phyloP scores from a whole-genome alignment of 1,140 invertebrate species.

The Drosophila rhopaloa region DNA sequence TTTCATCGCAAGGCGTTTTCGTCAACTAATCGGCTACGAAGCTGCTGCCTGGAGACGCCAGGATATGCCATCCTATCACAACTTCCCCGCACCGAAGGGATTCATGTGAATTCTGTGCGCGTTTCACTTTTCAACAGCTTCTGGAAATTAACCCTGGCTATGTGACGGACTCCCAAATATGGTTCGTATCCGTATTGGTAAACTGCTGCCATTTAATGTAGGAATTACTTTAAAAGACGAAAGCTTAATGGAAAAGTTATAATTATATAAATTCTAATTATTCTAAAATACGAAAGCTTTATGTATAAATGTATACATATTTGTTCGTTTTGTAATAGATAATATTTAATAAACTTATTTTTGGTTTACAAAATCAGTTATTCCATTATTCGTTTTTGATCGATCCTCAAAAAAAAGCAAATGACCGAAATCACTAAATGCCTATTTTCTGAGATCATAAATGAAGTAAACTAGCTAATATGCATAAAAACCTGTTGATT shows the following conservation, averaged over 20 bases:
- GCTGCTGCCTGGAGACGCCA: conserved; percentile 21
- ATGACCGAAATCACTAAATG: too few relatives aligned
- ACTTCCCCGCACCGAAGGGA: conserved; percentile 3
- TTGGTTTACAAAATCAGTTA: too few relatives aligned
- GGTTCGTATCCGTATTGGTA: background rate
- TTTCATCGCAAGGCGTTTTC: conserved; percentile 72
- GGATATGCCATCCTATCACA: background rate
- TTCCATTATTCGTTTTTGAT: too few relatives aligned
- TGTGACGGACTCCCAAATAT: background rate
- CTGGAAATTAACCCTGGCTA: conserved; percentile 11
- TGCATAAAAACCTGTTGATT: too few relatives aligned
- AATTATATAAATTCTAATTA: background rate
- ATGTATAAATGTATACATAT: too few relatives aligned
- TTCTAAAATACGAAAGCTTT: background rate
- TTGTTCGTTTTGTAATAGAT: too few relatives aligned
- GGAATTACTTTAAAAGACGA: background rate
- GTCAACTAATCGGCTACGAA: conserved; percentile 62
- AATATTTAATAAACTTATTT: too few relatives aligned
- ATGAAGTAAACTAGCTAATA: too few relatives aligned
- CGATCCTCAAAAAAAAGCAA: too few relatives aligned
- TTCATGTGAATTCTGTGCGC: conserved; percentile 8
- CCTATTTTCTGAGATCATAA: too few relatives aligned
- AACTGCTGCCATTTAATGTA: background rate
- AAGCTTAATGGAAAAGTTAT: too few relatives aligned
- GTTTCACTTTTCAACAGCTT: conserved; percentile 6